phyloP scores from a whole-genome alignment of 2,113 vertebrate species.

The Ophiodon elongatus region DNA sequence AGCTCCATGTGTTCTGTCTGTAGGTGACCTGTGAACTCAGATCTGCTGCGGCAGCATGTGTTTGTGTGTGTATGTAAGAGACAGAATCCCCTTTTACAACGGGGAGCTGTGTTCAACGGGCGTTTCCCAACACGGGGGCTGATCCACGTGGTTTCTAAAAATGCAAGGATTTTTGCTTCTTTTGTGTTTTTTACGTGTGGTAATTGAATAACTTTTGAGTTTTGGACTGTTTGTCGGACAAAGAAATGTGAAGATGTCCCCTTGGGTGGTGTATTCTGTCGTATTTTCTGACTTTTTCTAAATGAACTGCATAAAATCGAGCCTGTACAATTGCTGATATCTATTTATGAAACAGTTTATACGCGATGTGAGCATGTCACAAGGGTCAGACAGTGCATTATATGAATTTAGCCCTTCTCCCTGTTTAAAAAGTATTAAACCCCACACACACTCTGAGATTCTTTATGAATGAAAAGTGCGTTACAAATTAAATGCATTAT shows the following conservation, averaged over 20 bases:
- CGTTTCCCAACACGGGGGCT: background rate
- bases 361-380: background rate
- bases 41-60: constrained; percentile 34
- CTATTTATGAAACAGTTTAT: background rate
- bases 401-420: background rate
- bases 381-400: background rate
- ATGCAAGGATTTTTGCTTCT: background rate
- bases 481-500: too few relatives aligned
- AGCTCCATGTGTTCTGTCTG: constrained; percentile 61
- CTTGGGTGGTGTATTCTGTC: background rate
- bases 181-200: background rate
- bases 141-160: background rate
- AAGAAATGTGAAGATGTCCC: background rate
- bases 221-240: background rate
- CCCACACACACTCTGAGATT: too few relatives aligned
- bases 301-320: background rate
- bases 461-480: too few relatives aligned
- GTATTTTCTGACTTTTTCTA: background rate
- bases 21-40: constrained; percentile 65
- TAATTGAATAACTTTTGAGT: background rate
- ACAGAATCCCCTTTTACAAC: constrained; percentile 23
- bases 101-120: background rate
- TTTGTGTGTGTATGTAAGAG: background rate
- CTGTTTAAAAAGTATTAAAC: background rate
- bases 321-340: background rate